phyloP scores from a whole-genome alignment of 2,113 vertebrate genomes.

The Vulpes lagopus region DNA sequence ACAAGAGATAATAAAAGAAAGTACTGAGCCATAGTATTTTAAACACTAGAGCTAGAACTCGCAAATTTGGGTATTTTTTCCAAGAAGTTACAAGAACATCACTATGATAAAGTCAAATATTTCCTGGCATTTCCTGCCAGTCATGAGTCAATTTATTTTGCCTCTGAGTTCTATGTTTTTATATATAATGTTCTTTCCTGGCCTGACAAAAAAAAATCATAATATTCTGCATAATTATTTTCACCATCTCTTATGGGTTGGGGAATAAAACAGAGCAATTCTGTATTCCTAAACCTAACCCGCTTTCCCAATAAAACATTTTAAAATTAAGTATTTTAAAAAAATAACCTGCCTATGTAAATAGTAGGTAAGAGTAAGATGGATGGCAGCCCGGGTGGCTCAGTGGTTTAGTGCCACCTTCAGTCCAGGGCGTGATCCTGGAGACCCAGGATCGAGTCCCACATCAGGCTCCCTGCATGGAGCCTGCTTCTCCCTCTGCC shows the following conservation, averaged over 20 bases:
- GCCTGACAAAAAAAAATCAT: conserved; percentile 2
- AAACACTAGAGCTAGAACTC: neutral
- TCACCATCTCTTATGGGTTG: neutral
- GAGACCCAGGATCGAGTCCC: no score
- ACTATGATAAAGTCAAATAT: conserved; percentile 28
- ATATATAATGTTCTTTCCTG: neutral
- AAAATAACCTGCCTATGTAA: conserved; percentile 29
- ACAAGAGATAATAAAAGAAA: neutral
- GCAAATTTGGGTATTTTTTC: conserved; percentile 32
- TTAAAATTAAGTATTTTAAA: conserved; percentile 34
- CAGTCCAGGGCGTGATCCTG: no score
- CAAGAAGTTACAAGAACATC: conserved; percentile 22
- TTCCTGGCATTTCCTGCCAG: neutral
- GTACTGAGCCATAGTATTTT: neutral
- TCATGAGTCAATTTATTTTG: conserved; percentile 31
- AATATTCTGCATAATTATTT: conserved; percentile 1
- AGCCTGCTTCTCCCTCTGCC: no score
- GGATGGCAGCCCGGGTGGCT: neutral
- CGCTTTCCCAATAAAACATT: neutral
- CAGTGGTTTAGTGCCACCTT: no score
- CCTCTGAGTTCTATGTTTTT: neutral
- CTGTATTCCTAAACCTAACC: conserved; percentile 9
- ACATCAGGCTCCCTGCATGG: no score
- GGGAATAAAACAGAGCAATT: neutral
- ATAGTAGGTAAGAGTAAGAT: neutral